Evolutionary conservation across 1,140 invertebrate genomes (phyloP).

Genomic region (Lucilia cuprina): DNA sequence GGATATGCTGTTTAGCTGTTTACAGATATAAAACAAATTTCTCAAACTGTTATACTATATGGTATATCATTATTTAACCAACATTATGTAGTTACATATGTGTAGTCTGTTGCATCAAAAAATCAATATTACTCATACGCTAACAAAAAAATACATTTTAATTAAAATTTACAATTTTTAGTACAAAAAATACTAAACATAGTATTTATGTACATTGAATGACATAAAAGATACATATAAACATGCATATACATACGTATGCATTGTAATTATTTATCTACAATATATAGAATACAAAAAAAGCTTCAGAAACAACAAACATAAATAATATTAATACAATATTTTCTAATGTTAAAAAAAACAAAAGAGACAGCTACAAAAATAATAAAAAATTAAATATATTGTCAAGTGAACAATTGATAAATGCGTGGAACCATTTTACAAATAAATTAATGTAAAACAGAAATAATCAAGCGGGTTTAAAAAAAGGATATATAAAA

Average conservation of each 20-base stretch:
- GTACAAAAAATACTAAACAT: background rate
- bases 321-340: background rate
- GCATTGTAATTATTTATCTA: background rate
- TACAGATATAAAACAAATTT: too few species aligned
- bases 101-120: too few species aligned
- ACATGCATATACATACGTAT: too few species aligned
- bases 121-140: too few species aligned
- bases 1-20: too few species aligned
- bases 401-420: background rate
- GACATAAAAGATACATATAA: background rate
- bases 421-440: background rate
- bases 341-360: background rate
- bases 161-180: constrained; percentile 1
- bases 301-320: background rate
- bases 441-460: constrained; percentile 4
- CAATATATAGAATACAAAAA: background rate
- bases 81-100: too few species aligned
- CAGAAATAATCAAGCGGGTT: background rate
- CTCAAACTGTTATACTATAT: too few species aligned
- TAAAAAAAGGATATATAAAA: background rate
- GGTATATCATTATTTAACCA: too few species aligned
- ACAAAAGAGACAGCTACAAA: background rate
- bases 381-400: background rate
- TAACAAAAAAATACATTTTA: background rate
- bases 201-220: background rate